Base-by-base conservation (phyloP, 2,113 vertebrate species). In the Siniperca chuatsi region DNA sequence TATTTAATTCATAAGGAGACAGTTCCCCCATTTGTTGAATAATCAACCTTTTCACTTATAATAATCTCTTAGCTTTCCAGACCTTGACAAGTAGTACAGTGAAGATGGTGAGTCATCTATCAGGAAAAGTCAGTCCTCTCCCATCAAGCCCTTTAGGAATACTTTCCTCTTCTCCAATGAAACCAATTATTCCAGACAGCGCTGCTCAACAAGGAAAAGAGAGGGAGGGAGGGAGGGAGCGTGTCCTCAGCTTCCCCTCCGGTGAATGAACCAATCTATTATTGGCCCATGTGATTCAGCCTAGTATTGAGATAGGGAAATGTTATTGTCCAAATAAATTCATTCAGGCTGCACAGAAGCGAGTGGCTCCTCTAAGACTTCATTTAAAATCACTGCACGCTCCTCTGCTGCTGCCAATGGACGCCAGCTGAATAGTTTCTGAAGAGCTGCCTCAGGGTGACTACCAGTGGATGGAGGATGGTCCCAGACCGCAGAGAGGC, bases 241-340 rank as follows among this genome's bases (percentile, higher is more conserved):
- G 20, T 9, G 40, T 81, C 75, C 71, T 42, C 67, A n/a, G 68
- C 75, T 80, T 75, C 70, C 72, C 70, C 70, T 83, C 60, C 8
- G n/a, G 69, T 80, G 73, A 55, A 78, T 66, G 54, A 87, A 69
- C 67, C 86, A 80, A 68, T 90, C 81, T 86, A 76, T 89, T 82
- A 70, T 10, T 60, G 58, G 5, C 60, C 64, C 46, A 33, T 48
- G 81, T 73, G 76, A 77, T 68, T 78, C 48, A 23, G 48, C 83
- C 75, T 35, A 6, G n/a, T 67, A 70, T 73, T 42, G 76, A 89
- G 44, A 83, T 60, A 68, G 76, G 89, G 78, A 86, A 88, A 87
- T 87, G 89, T 87, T 90, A 78, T 90, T 89, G 75, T 90, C 86
- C 69, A 89, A 91, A 86, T 85, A 90, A 81, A 91, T 91, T 83